Evolutionary conservation across 2,888 invertebrate genomes (phyloP), one percentile per base, ranked within the genome.

Genomic region (Pyrgus malvae): DNA sequence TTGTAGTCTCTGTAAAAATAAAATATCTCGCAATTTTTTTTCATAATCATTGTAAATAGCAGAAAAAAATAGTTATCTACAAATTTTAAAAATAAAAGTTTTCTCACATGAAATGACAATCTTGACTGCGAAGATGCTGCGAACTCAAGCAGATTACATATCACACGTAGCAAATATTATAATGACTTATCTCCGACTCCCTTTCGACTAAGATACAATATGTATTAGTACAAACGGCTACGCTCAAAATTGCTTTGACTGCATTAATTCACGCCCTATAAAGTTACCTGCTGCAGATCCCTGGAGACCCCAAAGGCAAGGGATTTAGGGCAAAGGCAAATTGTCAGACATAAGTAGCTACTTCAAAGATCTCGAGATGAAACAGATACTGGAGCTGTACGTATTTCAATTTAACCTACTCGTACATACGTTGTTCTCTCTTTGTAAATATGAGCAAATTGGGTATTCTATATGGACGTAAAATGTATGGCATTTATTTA

Each of bases 201-300:
- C 71, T 74, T 70, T 62, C 11, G 65, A 74, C 71, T 64, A 64
- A 73, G 69, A 72, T 70, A 76, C 72, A n/a, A n/a, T n/a, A n/a
- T n/a, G n/a, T 74, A 74, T 70, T 69, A 65, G 68, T 38, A 38
- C 48, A 74, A 70, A 63, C 66, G 64, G 65, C 58, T 71, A 71
- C 72, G 63, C 60, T 68, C 66, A 62, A 72, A 83, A 82, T 82
- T 78, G 76, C 76, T 79, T 76, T 75, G 79, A 82, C 80, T 80
- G 78, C 78, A 74, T 84, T 83, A 80, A 80, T 83, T 80, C 74
- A 60, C 60, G 63, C 60, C 72, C 75, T 72, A 74, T 78, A 79
- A 82, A 83, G 79, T 81, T 83, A 86, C 83, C 84, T 86, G 81
- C 81, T 80, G 77, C 77, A 35, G 71, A 69, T 69, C 78, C 66